Evolutionary conservation across 2,888 invertebrate genomes (phyloP).

Genomic region (Pandemis corylana): DNA sequence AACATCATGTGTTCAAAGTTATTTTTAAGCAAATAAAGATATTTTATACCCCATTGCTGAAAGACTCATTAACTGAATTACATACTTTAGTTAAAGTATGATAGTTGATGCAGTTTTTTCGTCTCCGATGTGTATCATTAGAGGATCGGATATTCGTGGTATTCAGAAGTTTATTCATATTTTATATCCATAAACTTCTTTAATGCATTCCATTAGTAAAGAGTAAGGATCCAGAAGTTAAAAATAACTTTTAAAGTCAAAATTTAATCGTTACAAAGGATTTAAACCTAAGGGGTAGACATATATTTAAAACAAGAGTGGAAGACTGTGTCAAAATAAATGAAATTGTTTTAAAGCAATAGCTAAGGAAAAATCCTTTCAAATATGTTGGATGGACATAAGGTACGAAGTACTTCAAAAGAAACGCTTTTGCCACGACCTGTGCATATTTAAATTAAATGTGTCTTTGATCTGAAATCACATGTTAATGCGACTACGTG

Average conservation of each 20-base stretch:
- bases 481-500: not conserved
- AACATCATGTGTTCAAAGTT: no score
- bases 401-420: slow-evolving; percentile 2
- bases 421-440: not conserved
- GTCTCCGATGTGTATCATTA: not conserved
- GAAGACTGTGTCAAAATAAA: slow-evolving; percentile 29
- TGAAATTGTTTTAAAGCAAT: not conserved
- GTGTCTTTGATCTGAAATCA: slow-evolving; percentile 7
- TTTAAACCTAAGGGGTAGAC: slow-evolving; percentile 1
- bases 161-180: not conserved
- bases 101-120: not conserved
- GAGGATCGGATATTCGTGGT: not conserved
- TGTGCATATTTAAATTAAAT: slow-evolving; percentile 10
- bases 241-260: slow-evolving; percentile 9
- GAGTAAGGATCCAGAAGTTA: slow-evolving; percentile 1
- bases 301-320: slow-evolving; percentile 12
- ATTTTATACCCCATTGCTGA: not conserved
- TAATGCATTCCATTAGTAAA: slow-evolving; percentile 34
- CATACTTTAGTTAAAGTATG: not conserved
- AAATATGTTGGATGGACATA: not conserved
- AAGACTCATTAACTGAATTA: not conserved
- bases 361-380: not conserved
- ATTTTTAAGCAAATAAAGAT: no score
- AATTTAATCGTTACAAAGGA: slow-evolving; percentile 10
- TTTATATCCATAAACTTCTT: not conserved